phyloP scores from a whole-genome alignment of 2,888 invertebrate genomes.

The Protonemura montana region DNA sequence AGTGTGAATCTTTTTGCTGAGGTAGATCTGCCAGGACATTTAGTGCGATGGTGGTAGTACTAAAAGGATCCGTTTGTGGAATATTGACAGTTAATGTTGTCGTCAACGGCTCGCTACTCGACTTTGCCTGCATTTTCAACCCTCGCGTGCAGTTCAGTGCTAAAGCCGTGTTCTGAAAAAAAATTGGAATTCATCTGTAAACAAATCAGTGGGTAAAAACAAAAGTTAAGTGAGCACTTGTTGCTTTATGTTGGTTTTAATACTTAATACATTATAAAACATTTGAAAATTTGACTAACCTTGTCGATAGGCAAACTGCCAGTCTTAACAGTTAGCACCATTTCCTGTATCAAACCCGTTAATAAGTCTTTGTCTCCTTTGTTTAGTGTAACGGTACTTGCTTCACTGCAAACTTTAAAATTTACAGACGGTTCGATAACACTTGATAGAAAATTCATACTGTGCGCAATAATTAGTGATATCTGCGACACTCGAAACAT shows the following conservation, averaged over 20 bases:
- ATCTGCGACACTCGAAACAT: constrained; percentile 76
- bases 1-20: constrained; percentile 73
- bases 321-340: constrained; percentile 77
- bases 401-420: constrained; percentile 49
- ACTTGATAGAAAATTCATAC: constrained; percentile 74
- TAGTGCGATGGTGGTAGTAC: constrained; percentile 68
- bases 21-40: constrained; percentile 77
- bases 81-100: constrained; percentile 67
- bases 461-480: constrained; percentile 69
- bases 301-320: constrained; percentile 79
- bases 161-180: constrained; percentile 65
- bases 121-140: constrained; percentile 64
- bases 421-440: constrained; percentile 45
- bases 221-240: too few relatives aligned
- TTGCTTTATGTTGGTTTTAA: too few relatives aligned
- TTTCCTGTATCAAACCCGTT: constrained; percentile 81
- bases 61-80: constrained; percentile 70
- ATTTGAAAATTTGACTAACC: constrained; percentile 61
- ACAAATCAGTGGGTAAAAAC: not conserved
- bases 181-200: not conserved
- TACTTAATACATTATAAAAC: too few relatives aligned
- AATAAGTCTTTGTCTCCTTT: constrained; percentile 74
- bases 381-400: constrained; percentile 56
- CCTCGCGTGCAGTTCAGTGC: constrained; percentile 74
- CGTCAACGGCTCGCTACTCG: constrained; percentile 57